phyloP scores from a whole-genome alignment of 1,140 invertebrate genomes.

The Cyclargus thomasi region DNA sequence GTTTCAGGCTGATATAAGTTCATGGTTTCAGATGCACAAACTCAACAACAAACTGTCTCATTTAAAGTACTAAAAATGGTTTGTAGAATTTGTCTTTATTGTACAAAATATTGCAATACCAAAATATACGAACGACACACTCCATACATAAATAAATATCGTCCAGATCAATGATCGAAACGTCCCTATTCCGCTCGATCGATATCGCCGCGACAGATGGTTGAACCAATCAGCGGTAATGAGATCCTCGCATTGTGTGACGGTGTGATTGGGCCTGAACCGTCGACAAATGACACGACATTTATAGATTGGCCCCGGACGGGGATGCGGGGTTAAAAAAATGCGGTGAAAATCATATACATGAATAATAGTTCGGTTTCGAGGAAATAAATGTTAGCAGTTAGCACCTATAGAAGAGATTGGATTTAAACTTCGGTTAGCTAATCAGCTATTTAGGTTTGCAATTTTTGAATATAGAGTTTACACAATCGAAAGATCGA shows the following conservation, averaged over 20 bases:
- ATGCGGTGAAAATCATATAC: not conserved
- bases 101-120: not conserved
- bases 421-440: too few species aligned
- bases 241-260: slow-evolving; percentile 39
- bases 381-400: too few species aligned
- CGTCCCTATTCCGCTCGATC: slow-evolving; percentile 26
- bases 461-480: too few species aligned
- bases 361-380: too few species aligned
- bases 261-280: slow-evolving; percentile 23
- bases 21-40: too few species aligned
- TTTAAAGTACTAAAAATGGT: too few species aligned
- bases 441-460: too few species aligned
- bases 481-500: too few species aligned
- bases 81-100: too few species aligned
- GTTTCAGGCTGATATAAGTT: too few species aligned
- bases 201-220: slow-evolving; percentile 48
- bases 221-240: slow-evolving; percentile 46
- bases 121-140: not conserved
- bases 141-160: not conserved
- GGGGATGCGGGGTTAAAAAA: not conserved
- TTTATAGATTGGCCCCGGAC: slow-evolving; percentile 28
- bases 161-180: not conserved
- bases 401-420: too few species aligned
- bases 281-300: slow-evolving; percentile 29
- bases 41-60: too few species aligned